Percentiles rank a stretch among this genome's conserved stretches.
phyloP scores from a whole-genome alignment of 2,113 vertebrate species.

The Bambusicola thoracicus region DNA sequence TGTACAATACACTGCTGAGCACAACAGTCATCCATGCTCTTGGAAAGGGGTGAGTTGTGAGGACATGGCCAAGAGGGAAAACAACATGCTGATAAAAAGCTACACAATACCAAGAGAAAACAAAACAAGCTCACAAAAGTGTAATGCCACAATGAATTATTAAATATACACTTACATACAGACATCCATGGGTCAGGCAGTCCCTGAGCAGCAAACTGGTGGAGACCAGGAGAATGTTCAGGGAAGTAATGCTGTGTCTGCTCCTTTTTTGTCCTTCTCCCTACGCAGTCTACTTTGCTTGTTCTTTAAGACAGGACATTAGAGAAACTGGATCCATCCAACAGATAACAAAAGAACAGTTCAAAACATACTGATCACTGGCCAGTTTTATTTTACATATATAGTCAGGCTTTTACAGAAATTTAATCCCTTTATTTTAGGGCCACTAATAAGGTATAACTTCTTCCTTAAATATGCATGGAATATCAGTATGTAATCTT shows the following conservation, averaged over 20 bases:
- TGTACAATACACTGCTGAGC: not conserved
- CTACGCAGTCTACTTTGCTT: not conserved
- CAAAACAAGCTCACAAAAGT: not conserved
- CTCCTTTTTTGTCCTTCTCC: not conserved
- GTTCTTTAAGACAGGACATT: not conserved
- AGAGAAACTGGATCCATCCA: not conserved
- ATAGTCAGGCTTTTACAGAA: not conserved
- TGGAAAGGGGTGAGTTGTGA: not conserved
- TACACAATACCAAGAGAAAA: not conserved
- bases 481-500: not conserved
- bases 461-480: not conserved
- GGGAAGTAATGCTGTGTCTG: not conserved
- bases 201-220: not conserved
- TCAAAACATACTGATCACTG: not conserved
- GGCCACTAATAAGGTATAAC: not conserved
- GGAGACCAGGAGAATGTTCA: not conserved
- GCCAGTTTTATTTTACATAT: not conserved
- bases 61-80: not conserved
- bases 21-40: not conserved
- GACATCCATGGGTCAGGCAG: not conserved
- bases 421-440: not conserved
- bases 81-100: not conserved
- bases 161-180: slow-evolving; percentile 15
- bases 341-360: not conserved
- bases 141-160: slow-evolving; percentile 38